Evolutionary conservation across 2,888 invertebrate species (phyloP).

Genomic region (Gortyna flavago): DNA sequence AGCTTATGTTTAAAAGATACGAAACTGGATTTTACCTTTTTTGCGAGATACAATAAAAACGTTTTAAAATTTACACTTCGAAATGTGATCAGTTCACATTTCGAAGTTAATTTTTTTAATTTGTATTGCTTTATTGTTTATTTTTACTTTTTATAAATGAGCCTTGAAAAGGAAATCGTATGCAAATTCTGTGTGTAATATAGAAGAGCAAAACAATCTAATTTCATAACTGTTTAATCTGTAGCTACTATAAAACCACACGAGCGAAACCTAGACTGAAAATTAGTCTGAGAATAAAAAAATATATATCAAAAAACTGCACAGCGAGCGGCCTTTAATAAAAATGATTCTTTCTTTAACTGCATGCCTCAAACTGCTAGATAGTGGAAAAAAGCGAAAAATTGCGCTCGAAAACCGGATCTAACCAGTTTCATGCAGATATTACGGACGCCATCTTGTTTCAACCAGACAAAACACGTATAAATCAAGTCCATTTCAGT

Average conservation of each 20-base stretch:
- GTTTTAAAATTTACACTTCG: too few relatives aligned
- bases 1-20: neutral
- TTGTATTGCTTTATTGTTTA: neutral
- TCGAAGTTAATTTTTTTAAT: too few relatives aligned
- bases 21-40: neutral
- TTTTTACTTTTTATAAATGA: neutral
- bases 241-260: conserved; percentile 7
- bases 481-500: conserved; percentile 81
- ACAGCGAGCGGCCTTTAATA: conserved; percentile 69
- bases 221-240: conserved; percentile 8
- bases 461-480: conserved; percentile 81
- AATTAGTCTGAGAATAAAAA: conserved; percentile 26
- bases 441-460: conserved; percentile 83
- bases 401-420: conserved; percentile 76
- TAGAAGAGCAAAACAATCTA: neutral
- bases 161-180: neutral
- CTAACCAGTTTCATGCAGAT: conserved; percentile 80
- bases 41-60: neutral
- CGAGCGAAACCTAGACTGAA: conserved; percentile 24
- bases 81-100: too few relatives aligned
- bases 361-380: conserved; percentile 73
- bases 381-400: conserved; percentile 78
- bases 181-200: neutral
- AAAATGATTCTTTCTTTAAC: conserved; percentile 73
- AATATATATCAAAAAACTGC: conserved; percentile 50